These are phyloP conservation scores for Etheostoma cragini DNA, from an alignment of 2,113 vertebrate species.

Conservation along the genomic window DNA sequence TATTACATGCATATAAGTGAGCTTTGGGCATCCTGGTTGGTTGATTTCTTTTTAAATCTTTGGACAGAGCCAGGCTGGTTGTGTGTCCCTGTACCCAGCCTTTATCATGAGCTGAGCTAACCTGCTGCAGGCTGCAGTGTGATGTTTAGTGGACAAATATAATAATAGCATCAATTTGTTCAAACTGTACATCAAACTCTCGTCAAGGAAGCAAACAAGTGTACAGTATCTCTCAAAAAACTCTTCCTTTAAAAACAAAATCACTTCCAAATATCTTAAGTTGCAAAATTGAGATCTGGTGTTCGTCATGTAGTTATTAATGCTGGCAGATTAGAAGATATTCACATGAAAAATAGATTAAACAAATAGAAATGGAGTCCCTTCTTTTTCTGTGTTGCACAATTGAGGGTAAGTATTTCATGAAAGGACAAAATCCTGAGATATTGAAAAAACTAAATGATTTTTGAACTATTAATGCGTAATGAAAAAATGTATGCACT, in stretches of 20 bases:
- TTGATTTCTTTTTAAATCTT: not conserved
- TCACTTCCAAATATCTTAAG: no score
- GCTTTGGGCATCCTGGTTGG: not conserved
- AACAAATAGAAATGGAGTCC: not conserved
- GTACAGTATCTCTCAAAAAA: no score
- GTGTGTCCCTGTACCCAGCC: not conserved
- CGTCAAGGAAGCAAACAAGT: no score
- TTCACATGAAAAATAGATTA: not conserved
- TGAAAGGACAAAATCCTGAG: not conserved
- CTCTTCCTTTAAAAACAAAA: no score
- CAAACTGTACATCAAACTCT: not conserved
- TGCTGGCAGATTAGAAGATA: not conserved
- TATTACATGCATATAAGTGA: not conserved
- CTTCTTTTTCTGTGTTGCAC: not conserved
- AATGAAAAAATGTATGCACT: not conserved
- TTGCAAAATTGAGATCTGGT: not conserved
- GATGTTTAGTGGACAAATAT: not conserved
- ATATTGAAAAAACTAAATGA: not conserved
- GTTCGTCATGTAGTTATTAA: not conserved
- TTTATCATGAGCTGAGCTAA: not conserved
- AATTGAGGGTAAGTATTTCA: not conserved
- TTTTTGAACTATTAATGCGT: not conserved
- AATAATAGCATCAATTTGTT: not conserved
- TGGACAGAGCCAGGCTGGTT: not conserved
- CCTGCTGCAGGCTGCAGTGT: not conserved